Percentiles rank a stretch among this genome's conserved stretches.
Conservation (phyloP, 2,113 vertebrate species). For the Ursus arctos region DNA sequence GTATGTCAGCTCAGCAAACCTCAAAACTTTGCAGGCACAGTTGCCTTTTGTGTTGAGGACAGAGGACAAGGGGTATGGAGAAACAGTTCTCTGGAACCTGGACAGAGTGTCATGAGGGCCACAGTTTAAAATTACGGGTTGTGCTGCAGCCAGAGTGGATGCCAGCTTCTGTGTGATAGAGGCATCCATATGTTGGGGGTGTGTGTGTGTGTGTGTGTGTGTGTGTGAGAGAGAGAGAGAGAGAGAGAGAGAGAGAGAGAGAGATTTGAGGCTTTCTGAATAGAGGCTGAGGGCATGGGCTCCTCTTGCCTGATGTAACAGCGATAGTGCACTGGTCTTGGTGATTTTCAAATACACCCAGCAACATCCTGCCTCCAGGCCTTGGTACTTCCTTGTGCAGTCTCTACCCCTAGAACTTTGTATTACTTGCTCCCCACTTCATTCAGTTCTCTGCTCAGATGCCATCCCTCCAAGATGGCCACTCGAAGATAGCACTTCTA, state of each 20-base stretch:
- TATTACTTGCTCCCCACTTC: neutral
- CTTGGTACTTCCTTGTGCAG: neutral
- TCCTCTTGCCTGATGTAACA: neutral
- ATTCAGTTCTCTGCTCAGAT: neutral
- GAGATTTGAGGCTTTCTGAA: neutral
- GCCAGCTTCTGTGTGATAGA: neutral
- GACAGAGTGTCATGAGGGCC: too few species aligned
- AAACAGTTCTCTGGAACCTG: neutral
- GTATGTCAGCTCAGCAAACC: neutral
- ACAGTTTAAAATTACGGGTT: neutral
- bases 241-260: neutral
- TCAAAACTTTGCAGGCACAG: neutral
- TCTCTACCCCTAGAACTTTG: neutral
- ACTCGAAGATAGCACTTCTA: neutral
- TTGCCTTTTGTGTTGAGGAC: conserved; percentile 19
- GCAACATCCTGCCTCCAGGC: neutral
- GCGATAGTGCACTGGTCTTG: neutral
- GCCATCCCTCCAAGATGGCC: neutral
- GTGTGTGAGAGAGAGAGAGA: neutral
- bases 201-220: neutral
- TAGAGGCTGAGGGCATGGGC: neutral
- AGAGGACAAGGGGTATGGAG: neutral
- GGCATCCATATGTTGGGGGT: neutral
- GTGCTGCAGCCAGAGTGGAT: neutral
- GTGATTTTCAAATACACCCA: neutral